phyloP scores from a whole-genome alignment of 2,888 invertebrate genomes.

The Choreutis nemorana region DNA sequence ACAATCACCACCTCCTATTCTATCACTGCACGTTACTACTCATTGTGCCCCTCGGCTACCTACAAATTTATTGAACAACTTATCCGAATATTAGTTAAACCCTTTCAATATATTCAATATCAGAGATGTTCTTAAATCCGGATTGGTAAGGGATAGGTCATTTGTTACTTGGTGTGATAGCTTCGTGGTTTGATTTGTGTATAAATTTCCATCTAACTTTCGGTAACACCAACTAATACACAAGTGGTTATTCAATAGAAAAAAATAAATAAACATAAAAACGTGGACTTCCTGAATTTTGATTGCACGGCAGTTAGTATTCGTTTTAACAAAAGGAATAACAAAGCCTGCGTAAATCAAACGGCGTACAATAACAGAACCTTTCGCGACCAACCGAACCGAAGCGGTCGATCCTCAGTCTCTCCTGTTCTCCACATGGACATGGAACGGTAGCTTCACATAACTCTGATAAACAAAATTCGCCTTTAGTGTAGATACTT shows the following conservation, averaged over 20 bases:
- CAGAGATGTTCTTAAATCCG: too few species aligned
- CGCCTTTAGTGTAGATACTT: too few species aligned
- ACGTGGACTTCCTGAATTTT: too few species aligned
- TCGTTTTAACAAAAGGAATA: slow-evolving; percentile 63
- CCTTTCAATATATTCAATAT: too few species aligned
- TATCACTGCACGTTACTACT: slow-evolving; percentile 5
- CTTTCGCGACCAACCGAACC: slow-evolving; percentile 39
- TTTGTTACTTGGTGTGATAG: too few species aligned
- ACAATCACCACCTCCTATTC: slow-evolving; percentile 16
- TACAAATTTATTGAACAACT: too few species aligned
- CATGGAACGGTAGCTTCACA: slow-evolving; percentile 45
- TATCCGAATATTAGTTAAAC: too few species aligned
- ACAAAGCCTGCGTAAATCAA: slow-evolving; percentile 65
- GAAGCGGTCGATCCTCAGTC: slow-evolving; percentile 34
- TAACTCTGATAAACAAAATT: slow-evolving; percentile 60
- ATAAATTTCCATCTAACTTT: slow-evolving; percentile 16
- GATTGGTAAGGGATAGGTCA: too few species aligned
- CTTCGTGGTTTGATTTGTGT: too few species aligned
- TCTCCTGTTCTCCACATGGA: slow-evolving; percentile 38
- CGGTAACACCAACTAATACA: slow-evolving; percentile 3
- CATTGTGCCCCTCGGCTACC: not conserved
- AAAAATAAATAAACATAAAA: slow-evolving; percentile 6
- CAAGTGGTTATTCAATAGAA: slow-evolving; percentile 3
- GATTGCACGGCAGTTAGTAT: slow-evolving; percentile 57
- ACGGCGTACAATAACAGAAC: slow-evolving; percentile 61